Percentiles rank a stretch among this genome's conserved stretches.
phyloP scores from a whole-genome alignment of 2,797 vertebrate species.

The Leptoclinus maculatus region DNA sequence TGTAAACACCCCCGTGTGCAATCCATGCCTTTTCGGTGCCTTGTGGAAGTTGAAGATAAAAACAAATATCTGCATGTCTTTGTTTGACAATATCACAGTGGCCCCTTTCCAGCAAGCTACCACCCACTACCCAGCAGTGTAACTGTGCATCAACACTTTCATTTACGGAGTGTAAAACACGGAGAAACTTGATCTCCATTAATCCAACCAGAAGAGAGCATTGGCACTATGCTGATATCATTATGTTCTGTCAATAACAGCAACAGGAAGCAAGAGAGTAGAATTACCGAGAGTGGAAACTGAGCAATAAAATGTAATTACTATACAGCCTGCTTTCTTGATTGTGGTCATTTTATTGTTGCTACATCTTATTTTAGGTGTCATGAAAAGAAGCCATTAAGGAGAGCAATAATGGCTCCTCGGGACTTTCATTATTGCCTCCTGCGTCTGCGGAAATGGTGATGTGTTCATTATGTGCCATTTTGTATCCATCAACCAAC shows the following conservation, averaged over 20 bases:
- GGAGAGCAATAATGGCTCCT: neutral
- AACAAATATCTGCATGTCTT: conserved; percentile 12
- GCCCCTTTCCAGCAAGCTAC: neutral
- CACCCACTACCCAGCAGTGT: neutral
- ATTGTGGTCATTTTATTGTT: conserved; percentile 10
- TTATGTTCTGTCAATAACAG: conserved; percentile 21
- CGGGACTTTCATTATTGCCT: conserved; percentile 1
- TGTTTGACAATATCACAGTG: neutral
- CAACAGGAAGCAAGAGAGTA: conserved; percentile 26
- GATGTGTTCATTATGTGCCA: neutral
- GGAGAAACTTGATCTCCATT: conserved; percentile 22
- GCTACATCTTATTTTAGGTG: conserved; percentile 10
- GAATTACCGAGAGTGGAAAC: conserved; percentile 28
- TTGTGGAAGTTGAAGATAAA: conserved; percentile 6
- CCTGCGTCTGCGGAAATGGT: neutral
- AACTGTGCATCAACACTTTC: conserved; percentile 10
- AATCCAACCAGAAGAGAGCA: conserved; percentile 1
- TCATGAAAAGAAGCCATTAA: conserved; percentile 24
- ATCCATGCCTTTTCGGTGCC: conserved; percentile 14
- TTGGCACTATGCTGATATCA: neutral
- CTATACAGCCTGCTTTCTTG: conserved; percentile 5
- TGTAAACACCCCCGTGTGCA: conserved; percentile 46
- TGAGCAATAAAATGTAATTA: conserved; percentile 24
- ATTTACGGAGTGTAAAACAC: conserved; percentile 3
- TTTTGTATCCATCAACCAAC: neutral